A percentile compares a stretch with the other conserved stretches of the same genome.
phyloP scores from a whole-genome alignment of 2,113 vertebrate genomes.

The Poeciliopsis occidentalis region DNA sequence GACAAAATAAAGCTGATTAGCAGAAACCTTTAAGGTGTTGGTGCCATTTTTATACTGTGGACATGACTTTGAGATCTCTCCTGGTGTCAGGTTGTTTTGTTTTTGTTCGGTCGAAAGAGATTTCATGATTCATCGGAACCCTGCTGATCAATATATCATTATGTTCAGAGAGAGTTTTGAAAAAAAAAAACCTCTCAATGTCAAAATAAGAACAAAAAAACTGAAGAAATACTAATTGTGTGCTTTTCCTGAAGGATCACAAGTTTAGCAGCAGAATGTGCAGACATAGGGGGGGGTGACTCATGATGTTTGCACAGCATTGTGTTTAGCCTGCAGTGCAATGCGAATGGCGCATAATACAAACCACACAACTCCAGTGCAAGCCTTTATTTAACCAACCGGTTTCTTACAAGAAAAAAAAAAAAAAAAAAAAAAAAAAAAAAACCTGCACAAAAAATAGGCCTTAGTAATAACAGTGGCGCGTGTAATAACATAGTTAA shows the following conservation, averaged over 20 bases:
- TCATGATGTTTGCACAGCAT: background rate
- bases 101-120: no score
- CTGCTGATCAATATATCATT: no score
- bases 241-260: no score
- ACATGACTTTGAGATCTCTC: background rate
- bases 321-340: background rate
- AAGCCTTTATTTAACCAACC: constrained; percentile 3
- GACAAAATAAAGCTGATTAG: background rate
- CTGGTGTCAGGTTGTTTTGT: background rate
- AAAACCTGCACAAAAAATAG: constrained; percentile 4
- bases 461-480: constrained; percentile 43
- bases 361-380: background rate
- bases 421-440: background rate
- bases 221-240: no score
- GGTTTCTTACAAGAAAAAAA: background rate
- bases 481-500: constrained; percentile 35
- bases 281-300: background rate
- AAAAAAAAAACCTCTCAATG: no score
- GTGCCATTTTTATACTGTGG: background rate
- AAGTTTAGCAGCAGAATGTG: background rate
- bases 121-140: background rate
- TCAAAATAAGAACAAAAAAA: no score
- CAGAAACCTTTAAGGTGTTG: background rate
- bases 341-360: background rate
- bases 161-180: no score